These are phyloP conservation scores for Leptoteleia sp. DNA, from an alignment of 1,140 invertebrate species.

Conservation along the genomic window DNA sequence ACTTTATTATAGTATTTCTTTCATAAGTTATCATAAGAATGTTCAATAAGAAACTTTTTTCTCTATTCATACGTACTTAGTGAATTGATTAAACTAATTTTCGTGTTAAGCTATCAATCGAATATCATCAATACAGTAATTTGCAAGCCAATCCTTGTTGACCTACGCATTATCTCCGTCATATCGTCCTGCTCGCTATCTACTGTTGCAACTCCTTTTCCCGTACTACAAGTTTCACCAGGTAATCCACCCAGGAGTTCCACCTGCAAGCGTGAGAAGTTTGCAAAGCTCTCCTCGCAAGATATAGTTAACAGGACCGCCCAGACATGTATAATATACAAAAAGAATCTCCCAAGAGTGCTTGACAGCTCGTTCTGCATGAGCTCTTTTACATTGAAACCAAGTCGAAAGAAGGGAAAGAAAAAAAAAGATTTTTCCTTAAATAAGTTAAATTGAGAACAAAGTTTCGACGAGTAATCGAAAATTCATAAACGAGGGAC, in stretches of 20 bases:
- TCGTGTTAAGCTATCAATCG: no score
- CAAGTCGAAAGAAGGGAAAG: conserved; percentile 10
- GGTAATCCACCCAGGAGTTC: conserved; percentile 26
- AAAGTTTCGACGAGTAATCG: conserved; percentile 26
- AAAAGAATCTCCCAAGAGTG: conserved; percentile 72
- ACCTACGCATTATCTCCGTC: no score
- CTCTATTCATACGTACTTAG: no score
- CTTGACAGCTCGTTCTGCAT: conserved; percentile 77
- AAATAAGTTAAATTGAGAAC: conserved; percentile 41
- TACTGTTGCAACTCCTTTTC: conserved; percentile 17
- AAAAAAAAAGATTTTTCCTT: conserved; percentile 9
- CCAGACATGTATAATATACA: conserved; percentile 74
- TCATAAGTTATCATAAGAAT: no score
- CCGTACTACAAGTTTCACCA: conserved; percentile 19
- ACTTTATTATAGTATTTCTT: no score
- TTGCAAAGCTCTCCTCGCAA: conserved; percentile 75
- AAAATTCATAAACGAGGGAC: conserved; percentile 5
- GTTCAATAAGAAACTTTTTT: no score
- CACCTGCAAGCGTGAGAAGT: conserved; percentile 73
- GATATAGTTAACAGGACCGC: conserved; percentile 73
- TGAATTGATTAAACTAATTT: no score
- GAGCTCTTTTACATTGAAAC: conserved; percentile 64
- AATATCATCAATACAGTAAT: no score
- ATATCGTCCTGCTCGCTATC: not conserved
- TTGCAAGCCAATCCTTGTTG: no score